phyloP scores from a whole-genome alignment of 2,113 vertebrate species.

The Formicarius rufipectus region DNA sequence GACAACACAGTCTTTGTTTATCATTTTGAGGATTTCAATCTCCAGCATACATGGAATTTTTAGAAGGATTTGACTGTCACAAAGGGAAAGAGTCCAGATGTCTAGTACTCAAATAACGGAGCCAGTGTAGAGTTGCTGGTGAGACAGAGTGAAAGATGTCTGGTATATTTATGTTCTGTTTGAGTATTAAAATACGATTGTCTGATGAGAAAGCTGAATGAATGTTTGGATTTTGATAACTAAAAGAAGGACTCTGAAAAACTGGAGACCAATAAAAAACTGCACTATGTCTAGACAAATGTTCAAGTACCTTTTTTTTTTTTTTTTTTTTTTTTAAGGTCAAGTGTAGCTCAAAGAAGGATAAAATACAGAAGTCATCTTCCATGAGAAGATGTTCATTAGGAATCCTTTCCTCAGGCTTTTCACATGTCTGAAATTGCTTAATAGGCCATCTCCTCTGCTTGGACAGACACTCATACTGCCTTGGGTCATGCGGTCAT shows the following conservation, averaged over 20 bases:
- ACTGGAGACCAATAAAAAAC: not conserved
- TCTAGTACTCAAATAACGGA: constrained; percentile 14
- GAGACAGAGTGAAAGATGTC: not conserved
- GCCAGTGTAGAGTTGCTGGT: not conserved
- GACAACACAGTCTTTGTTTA: constrained; percentile 52
- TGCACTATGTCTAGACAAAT: not conserved
- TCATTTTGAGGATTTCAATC: not conserved
- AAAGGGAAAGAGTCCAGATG: constrained; percentile 38
- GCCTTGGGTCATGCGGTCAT: fast-evolving
- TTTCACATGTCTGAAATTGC: not conserved
- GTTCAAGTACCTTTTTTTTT: not conserved
- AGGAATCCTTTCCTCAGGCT: not conserved
- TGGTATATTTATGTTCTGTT: constrained; percentile 13
- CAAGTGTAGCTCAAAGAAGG: not conserved
- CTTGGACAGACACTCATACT: not conserved
- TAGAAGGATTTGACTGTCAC: constrained; percentile 28
- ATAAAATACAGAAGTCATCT: not conserved
- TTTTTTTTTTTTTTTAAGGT: not conserved
- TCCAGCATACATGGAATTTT: not conserved
- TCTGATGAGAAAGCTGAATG: constrained; percentile 6
- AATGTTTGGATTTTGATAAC: not conserved
- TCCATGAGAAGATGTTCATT: not conserved
- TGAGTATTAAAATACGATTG: constrained; percentile 5
- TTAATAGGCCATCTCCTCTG: not conserved
- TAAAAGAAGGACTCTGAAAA: not conserved